A percentile compares a stretch with the other conserved stretches of the same genome.
Evolutionary conservation across 2,113 vertebrate species (phyloP).

Genomic region (Macaca nemestrina): DNA sequence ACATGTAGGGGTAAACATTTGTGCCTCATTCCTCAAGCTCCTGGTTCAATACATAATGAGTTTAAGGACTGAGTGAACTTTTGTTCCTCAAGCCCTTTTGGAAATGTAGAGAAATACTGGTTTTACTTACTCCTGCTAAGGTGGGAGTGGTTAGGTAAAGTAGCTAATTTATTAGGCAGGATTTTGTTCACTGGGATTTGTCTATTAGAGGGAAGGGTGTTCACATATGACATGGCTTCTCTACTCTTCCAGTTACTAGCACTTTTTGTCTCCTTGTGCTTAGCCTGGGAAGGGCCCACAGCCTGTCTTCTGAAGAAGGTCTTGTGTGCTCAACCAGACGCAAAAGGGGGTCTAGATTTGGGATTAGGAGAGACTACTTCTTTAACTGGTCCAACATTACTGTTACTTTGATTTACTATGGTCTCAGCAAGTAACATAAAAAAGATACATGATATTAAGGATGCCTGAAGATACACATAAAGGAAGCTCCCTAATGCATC

Average conservation of each 20-base stretch:
- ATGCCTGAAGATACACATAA: accelerated
- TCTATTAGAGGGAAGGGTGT: too few relatives aligned
- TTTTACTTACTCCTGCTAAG: neutral
- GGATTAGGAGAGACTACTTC: neutral
- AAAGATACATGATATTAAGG: neutral
- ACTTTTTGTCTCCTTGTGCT: neutral
- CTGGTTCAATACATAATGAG: neutral
- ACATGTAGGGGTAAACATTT: neutral
- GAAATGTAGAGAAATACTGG: neutral
- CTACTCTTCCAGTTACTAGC: neutral
- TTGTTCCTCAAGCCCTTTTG: neutral
- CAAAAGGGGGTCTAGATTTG: neutral
- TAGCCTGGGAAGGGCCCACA: neutral
- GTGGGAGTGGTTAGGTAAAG: neutral
- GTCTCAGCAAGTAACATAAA: neutral
- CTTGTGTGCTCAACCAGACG: neutral
- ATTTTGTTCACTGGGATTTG: neutral
- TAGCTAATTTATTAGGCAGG: neutral
- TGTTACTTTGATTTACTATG: neutral
- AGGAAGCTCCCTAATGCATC: neutral
- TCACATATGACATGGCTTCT: neutral
- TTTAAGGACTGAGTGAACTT: neutral
- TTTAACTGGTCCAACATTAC: neutral
- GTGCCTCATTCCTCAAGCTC: neutral
- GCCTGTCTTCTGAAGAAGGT: neutral